Evolutionary conservation across 2,113 vertebrate species (phyloP).

Genomic region (Parus major): DNA sequence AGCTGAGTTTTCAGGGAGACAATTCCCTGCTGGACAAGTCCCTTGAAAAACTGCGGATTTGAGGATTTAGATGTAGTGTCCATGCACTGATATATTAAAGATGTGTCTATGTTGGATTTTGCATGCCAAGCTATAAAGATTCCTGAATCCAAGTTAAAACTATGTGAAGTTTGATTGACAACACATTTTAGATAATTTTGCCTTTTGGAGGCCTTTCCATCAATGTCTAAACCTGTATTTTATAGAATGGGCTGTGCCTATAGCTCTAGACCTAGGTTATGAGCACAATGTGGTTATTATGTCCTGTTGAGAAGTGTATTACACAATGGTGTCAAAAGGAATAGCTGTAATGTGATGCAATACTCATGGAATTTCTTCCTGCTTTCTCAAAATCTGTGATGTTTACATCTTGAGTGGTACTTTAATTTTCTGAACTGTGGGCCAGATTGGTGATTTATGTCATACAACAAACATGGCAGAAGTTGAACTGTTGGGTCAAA

Average conservation of each 20-base stretch:
- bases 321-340: background rate
- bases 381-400: background rate
- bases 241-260: rapidly evolving
- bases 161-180: background rate
- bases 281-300: rapidly evolving
- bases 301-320: background rate
- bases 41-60: background rate
- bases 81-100: background rate
- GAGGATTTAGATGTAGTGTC: background rate
- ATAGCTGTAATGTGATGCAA: background rate
- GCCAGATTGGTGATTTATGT: background rate
- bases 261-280: background rate
- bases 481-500: background rate
- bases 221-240: background rate
- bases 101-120: background rate
- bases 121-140: background rate
- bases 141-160: background rate
- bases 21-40: background rate
- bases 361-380: background rate
- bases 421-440: background rate
- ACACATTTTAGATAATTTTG: background rate
- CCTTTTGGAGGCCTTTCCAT: background rate
- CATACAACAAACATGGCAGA: background rate
- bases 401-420: background rate
- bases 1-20: no score